Percentiles rank a stretch among this genome's conserved stretches.
These are phyloP conservation scores for Actinernus sp. DNA, from an alignment of 92 coral and sea anemone genomes.

Conservation along the genomic window DNA sequence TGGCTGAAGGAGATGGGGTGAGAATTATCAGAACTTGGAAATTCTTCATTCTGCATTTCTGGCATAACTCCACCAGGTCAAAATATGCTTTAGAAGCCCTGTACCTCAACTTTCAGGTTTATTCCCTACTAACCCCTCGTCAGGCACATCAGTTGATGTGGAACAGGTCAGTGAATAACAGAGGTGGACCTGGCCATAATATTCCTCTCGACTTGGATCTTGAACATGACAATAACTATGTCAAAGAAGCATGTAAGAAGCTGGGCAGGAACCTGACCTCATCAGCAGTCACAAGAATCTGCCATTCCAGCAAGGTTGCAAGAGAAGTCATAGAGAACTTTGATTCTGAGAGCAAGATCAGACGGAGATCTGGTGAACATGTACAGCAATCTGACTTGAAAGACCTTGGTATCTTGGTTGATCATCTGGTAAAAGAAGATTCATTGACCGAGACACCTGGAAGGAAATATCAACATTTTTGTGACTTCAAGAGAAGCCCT, in stretches of 20 bases:
- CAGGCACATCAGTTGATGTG: conserved; percentile 14
- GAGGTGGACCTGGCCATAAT: not conserved
- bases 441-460: not conserved
- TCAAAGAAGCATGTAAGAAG: conserved; percentile 15
- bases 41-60: conserved; percentile 18
- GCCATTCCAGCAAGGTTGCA: not conserved
- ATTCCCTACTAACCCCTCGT: conserved; percentile 3
- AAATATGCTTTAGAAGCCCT: conserved; percentile 32
- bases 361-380: conserved; percentile 50
- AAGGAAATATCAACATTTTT: not conserved
- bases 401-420: conserved; percentile 11
- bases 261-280: conserved; percentile 16
- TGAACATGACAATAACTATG: conserved; percentile 20
- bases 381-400: conserved; percentile 15
- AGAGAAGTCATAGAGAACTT: conserved; percentile 31
- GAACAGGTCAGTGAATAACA: not conserved
- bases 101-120: conserved; percentile 9
- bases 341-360: conserved; percentile 19
- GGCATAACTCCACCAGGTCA: not conserved
- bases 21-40: conserved; percentile 29
- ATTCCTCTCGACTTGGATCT: not conserved
- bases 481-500: not conserved
- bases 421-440: not conserved
- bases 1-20: conserved; percentile 24
- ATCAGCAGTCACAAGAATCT: not conserved